Evolutionary conservation across 2,888 invertebrate species (phyloP), one percentile per base, ranked within the genome.

Genomic region (Gymnosoma rotundatum): DNA sequence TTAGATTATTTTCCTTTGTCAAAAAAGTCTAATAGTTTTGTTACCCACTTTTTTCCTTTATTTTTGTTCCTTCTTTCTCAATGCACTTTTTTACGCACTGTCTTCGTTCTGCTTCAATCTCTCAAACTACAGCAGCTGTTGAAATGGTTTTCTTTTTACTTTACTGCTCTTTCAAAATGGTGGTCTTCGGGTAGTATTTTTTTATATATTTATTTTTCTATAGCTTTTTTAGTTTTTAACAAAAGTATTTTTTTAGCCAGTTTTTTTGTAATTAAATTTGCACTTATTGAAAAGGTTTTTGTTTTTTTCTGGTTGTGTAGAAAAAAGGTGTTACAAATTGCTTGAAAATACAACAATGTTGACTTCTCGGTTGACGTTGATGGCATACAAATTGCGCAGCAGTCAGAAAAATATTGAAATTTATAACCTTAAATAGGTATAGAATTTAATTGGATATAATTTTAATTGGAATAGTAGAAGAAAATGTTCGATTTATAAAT

Each of bases 71-170:
- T 25, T 61, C 36, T 58, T 76, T 48, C 48, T 66, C 21, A 54
- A 64, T 73, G 70, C 73, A 78, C 78, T 42, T 78, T 66, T 75
- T 73, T 67, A 72, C 72, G 63, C 69, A 56, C 76, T 72, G 54
- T 56, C 74, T 20, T 56, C 50, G 20, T 74, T 69, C 67, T 78
- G 14, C 32, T 75, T 56, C 21, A 66, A 25, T 67, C 78, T 81
- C 84, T 75, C 48, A 64, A 74, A 78, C 60, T 79, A 86, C 86
- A 87, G 83, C 80, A 86, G 87, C 88, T 88, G 64, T 86, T 82
- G 69, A 67, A 63, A 70, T 20, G 54, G 60, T 75, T 42, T 67
- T 73, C 69, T 73, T 78, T 78, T 58, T 78, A 58, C 56, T 75
- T 76, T 69, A 36, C 10, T 70, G 45, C 70, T 81, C 84, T 88